Percentiles rank a stretch among this genome's conserved stretches.
These are phyloP conservation scores for Galago senegalensis DNA, from an alignment of 2,797 vertebrate species.

Conservation along the genomic window DNA sequence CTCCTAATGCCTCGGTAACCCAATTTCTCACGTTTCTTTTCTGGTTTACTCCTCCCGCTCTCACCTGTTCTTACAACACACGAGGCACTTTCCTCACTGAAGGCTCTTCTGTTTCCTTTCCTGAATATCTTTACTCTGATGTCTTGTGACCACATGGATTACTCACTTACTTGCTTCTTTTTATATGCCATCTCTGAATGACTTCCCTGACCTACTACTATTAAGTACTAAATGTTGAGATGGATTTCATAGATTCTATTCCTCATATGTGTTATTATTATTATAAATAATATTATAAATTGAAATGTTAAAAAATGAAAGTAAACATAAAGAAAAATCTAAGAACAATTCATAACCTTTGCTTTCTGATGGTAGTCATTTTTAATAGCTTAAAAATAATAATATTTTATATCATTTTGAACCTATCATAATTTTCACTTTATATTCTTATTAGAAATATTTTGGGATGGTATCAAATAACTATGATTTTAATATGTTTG, in stretches of 20 bases:
- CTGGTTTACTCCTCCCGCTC: neutral
- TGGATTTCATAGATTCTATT: neutral
- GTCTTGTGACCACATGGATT: neutral
- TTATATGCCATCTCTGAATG: neutral
- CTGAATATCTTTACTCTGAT: neutral
- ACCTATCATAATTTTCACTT: neutral
- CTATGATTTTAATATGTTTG: neutral
- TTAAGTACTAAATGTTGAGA: neutral
- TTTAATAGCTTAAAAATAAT: neutral
- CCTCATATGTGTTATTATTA: neutral
- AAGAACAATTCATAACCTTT: neutral
- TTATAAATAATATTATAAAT: neutral
- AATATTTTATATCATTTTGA: neutral
- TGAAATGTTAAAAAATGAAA: neutral
- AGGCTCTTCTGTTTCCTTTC: neutral
- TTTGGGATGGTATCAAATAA: neutral
- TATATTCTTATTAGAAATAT: neutral
- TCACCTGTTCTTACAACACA: neutral
- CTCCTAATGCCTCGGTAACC: neutral
- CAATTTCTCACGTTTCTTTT: neutral
- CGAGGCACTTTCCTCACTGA: fast-evolving
- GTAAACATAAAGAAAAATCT: neutral
- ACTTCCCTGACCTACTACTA: neutral
- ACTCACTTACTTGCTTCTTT: neutral
- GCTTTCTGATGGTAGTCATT: neutral